Evolutionary conservation across 2,888 invertebrate genomes (phyloP), one percentile per base, ranked within the genome.

Genomic region (Leptogaster cylindrica): DNA sequence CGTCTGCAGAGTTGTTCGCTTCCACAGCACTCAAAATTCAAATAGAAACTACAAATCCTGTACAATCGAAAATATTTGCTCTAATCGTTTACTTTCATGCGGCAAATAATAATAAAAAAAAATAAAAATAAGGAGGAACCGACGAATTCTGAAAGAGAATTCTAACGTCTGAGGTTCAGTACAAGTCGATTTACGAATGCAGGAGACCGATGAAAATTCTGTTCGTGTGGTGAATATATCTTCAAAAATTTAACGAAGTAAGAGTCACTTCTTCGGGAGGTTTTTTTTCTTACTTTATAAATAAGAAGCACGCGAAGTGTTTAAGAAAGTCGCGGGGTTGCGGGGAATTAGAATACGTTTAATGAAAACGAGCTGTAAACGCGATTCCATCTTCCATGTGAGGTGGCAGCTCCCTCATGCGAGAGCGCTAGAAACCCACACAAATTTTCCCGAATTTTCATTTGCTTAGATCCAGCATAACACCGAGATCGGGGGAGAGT

Each of bases 41-140:
- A 67, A 66, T 64, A 65, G 67, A 31, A 69, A 69, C 67, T 66
- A 68, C 61, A 25, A 64, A 23, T 25, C 36, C 41, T 64, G 23
- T 39, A 23, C 33, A 50, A 39, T 55, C 23, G 23, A 31, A 55
- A 55, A 55, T 36, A 55, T 55, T 33, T 52, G 33, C 36, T 48
- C 63, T 31, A 20, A 48, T 48, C 46, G 41, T 46, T 33, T 48
- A 48, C 48, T 64, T 63, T 64, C 55, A 55, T 55, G 25, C 39
- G 36, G 36, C 39, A 36, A 55, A 55, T 55, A 55, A 55, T 55
- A 36, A 55, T 55, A 55, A 55, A 36, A 55, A n/a, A 55, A 55
- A 55, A 55, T 36, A 55, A 55, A 39, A 55, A 39, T 25, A 4
- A n/a, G n/a, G n/a, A n/a, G n/a, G 16, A 14, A 3, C 55, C 20